Evolutionary conservation across 2,113 vertebrate species (phyloP).

Genomic region (Galemys pyrenaicus): DNA sequence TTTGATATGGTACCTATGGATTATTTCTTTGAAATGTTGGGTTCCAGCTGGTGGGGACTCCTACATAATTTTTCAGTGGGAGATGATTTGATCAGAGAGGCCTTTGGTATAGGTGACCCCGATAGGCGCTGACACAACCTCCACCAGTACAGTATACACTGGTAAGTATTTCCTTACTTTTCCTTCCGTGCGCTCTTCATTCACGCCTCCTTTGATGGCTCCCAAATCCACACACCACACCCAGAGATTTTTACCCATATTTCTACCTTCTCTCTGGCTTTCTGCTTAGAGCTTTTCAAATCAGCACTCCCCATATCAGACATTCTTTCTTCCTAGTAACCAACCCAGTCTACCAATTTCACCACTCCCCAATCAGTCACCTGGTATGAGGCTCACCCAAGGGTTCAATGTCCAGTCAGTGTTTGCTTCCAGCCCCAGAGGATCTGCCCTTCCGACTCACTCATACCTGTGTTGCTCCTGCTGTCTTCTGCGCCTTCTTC

Average conservation of each 20-base stretch:
- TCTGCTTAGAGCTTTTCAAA: neutral
- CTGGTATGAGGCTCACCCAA: neutral
- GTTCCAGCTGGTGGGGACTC: neutral
- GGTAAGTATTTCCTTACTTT: neutral
- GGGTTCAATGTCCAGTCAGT: neutral
- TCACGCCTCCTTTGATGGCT: neutral
- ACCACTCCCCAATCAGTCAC: neutral
- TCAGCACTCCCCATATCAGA: neutral
- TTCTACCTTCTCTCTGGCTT: neutral
- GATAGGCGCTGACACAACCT: neutral
- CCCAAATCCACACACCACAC: neutral
- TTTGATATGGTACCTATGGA: neutral
- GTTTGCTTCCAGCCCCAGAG: neutral
- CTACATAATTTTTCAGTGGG: neutral
- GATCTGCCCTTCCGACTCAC: neutral
- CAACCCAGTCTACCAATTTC: neutral
- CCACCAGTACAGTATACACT: neutral
- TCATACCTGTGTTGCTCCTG: fast-evolving
- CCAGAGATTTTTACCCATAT: neutral
- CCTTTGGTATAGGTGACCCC: neutral
- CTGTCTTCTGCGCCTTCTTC: neutral
- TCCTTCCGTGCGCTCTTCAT: neutral
- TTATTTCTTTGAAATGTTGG: neutral
- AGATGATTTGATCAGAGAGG: neutral
- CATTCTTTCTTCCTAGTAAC: neutral